Evolutionary conservation across 1,140 invertebrate genomes (phyloP).

Genomic region (Helicoverpa armigera): DNA sequence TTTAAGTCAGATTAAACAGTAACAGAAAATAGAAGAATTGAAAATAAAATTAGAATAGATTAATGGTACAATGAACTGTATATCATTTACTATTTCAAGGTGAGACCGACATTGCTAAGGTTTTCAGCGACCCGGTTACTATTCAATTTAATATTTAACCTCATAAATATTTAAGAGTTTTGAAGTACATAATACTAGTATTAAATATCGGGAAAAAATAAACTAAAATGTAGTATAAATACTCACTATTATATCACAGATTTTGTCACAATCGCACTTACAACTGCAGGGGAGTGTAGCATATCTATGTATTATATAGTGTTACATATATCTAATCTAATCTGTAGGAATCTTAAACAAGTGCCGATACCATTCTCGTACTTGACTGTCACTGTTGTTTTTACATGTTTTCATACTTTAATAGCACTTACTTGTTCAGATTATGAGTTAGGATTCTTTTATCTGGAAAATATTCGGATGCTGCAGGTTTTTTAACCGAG

Average conservation of each 20-base stretch:
- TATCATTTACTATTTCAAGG: too few relatives aligned
- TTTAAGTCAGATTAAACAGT: too few relatives aligned
- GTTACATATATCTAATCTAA: conserved; percentile 35
- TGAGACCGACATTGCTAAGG: too few relatives aligned
- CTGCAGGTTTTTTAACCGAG: too few relatives aligned
- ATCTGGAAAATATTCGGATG: too few relatives aligned
- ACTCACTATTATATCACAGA: conserved; percentile 32
- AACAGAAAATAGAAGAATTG: too few relatives aligned
- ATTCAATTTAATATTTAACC: too few relatives aligned
- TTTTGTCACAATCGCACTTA: not conserved
- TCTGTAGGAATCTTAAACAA: conserved; percentile 22
- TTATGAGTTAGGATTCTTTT: too few relatives aligned
- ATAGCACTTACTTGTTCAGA: too few relatives aligned
- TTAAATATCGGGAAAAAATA: not conserved
- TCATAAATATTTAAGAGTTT: not conserved
- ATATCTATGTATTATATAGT: conserved; percentile 27
- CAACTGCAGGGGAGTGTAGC: not conserved
- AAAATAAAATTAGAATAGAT: too few relatives aligned
- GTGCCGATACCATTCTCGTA: not conserved
- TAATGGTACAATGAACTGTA: too few relatives aligned
- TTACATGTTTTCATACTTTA: not conserved
- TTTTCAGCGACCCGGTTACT: too few relatives aligned
- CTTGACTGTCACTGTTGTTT: not conserved
- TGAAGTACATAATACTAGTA: not conserved
- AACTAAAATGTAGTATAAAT: not conserved